Evolutionary conservation across 2,888 invertebrate species (phyloP), one percentile per base, ranked within the genome.

Genomic region (Trypoxylon attenuatum): DNA sequence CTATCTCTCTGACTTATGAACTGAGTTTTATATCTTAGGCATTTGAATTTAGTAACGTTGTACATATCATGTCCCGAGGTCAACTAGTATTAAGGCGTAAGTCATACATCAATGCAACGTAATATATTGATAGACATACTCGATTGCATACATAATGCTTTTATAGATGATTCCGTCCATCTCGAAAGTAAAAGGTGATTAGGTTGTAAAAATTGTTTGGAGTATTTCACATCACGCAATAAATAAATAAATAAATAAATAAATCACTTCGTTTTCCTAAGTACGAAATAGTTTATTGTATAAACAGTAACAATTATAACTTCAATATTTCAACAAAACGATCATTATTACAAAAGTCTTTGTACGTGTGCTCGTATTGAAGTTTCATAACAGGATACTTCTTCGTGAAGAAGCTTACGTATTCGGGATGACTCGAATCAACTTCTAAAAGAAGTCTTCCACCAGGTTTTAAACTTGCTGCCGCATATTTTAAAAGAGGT

Each of bases 381-480:
- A 90, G 81, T 16, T 87, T 78, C 15, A 86, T 73, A 3, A 79
- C 54, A 0, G 81, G 51, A 75, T 86, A 87, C 53, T 88, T 86
- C 6, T 84, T 78, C 23, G 88, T 77, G 56, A 90, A 86, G 70
- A 87, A 88, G 29, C 87, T 81, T 10, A 91, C 87, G 56, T 89
- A 67, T 5, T 87, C 85, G 0, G 90, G 89, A 84, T 91, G 91
- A 2, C 86, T 84, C 4, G 88, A 86, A 78, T 91, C 90, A 19
- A 91, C 88, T 84, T 92, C 92, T 61, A 92, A 74, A 84, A 90
- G 89, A 19, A 91, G 83, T 73, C 86, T 86, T 10, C 91, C 91
- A 1, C 84, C 87, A 3, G 83, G 65, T 23, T 87, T 87, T 49
- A 92, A 81, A 60, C 88, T 82, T 6, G 77, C 76, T 21, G 89